Conservation (phyloP, 2,888 invertebrate species). For the Flexamia atlantica region DNA sequence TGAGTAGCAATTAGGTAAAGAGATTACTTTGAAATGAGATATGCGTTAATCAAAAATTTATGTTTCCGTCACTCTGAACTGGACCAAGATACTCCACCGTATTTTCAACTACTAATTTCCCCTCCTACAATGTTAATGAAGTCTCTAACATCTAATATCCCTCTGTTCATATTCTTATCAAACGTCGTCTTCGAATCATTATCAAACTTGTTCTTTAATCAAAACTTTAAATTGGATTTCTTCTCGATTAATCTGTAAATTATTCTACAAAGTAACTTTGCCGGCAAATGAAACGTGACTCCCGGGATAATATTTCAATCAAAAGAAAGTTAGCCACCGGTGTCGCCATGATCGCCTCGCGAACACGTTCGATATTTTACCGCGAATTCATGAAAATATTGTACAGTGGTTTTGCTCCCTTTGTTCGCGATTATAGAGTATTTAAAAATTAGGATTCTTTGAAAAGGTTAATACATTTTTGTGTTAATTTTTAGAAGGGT, state of each 20-base stretch:
- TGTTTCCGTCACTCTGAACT: too few species aligned
- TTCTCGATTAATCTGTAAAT: conserved; percentile 59
- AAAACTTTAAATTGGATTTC: conserved; percentile 60
- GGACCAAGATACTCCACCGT: too few species aligned
- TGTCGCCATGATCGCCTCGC: neutral
- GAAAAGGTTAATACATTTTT: neutral
- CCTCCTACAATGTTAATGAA: neutral
- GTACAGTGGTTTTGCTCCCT: too few species aligned
- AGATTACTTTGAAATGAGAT: too few species aligned
- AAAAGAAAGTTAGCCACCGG: conserved; percentile 51
- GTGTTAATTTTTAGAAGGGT: too few species aligned
- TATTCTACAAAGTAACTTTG: conserved; percentile 48
- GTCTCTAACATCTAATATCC: neutral
- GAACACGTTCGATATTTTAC: too few species aligned
- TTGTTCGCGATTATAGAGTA: too few species aligned
- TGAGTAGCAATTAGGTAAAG: too few species aligned
- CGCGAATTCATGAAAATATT: too few species aligned
- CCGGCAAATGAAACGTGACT: conserved; percentile 45
- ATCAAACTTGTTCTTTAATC: conserved; percentile 58
- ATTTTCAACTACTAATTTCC: neutral
- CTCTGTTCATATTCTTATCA: conserved; percentile 19
- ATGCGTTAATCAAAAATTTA: too few species aligned
- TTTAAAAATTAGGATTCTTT: too few species aligned
- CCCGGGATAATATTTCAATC: conserved; percentile 57
- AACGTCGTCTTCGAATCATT: conserved; percentile 21